Base-by-base conservation (phyloP, 2,113 vertebrate genomes). In the Dicaeum eximium region DNA sequence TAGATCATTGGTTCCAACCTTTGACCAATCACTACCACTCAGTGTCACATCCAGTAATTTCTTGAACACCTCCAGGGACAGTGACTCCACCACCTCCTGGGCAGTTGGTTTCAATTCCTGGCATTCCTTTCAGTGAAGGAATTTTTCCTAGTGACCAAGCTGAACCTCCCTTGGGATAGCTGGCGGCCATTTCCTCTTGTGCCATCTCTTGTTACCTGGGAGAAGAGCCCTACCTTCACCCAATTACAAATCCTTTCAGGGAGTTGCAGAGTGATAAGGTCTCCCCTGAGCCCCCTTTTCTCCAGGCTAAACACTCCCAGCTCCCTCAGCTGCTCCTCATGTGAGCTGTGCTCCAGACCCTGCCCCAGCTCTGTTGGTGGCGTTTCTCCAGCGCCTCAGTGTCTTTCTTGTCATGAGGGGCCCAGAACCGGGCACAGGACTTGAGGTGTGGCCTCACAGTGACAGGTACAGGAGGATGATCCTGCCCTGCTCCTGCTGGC, bases 381-480 rank as follows among this genome's bases (percentile, higher is more conserved):
- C 15, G 7, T 20, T 3, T 1, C 33, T 88, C 5, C 77, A 60
- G 13, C 7, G 13, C 19, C 28, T 60, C 69, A 45, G 1, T 30
- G 28, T 67, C 53, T 15, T 44, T 20, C 11, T 27, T 64, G 20
- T 22, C 0, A 0, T 17, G 20, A 38, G 20, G 13, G 28, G 10
- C 19, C 28, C 51, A 57, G 53, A 58, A 38, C 13, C 8, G 28
- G 45, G 11, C 8, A 6, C 13, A 15, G 13, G 0, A 30, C 33
- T 58, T 1, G 0, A 80, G 33, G 22, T 30, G 60, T 11, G 13
- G 15, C 44, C 37, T 44, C 51, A 17, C 5, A 24, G 15, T 28
- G 44, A 18, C 1, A 1, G 7, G 25, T 4, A 11, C 15, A n/a
- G 37, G 15, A 9, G 11, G 7, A 15, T 1, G 6, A 11, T 37